These are phyloP conservation scores for Trichonephila inaurata DNA, from an alignment of 1,140 invertebrate species.

Conservation along the genomic window DNA sequence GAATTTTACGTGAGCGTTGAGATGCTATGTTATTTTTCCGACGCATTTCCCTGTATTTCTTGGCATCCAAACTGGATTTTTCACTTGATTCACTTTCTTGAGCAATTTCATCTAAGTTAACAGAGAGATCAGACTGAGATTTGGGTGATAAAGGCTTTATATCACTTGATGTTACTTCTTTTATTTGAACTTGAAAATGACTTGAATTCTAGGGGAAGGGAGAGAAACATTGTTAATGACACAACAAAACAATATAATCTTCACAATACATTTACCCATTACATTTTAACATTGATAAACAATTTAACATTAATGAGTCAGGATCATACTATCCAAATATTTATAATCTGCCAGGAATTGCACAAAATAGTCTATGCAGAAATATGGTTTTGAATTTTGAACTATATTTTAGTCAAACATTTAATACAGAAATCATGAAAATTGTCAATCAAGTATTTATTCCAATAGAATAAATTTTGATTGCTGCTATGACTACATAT, in stretches of 20 bases:
- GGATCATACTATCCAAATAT: too few species aligned
- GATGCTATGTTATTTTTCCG: constrained; percentile 54
- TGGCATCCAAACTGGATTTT: background rate
- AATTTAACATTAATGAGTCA: too few species aligned
- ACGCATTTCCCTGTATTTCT: constrained; percentile 53
- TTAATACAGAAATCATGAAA: too few species aligned
- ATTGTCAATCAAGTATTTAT: too few species aligned
- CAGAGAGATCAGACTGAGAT: background rate
- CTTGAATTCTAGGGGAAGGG: background rate
- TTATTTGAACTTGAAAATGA: background rate
- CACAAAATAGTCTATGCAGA: too few species aligned
- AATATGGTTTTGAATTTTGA: too few species aligned
- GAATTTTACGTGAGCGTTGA: constrained; percentile 30
- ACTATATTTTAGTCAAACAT: too few species aligned
- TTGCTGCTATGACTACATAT: too few species aligned
- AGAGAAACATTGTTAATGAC: background rate
- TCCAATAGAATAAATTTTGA: too few species aligned
- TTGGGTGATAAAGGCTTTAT: background rate
- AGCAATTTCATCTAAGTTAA: background rate
- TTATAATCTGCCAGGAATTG: too few species aligned
- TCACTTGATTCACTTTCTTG: background rate
- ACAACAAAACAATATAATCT: background rate
- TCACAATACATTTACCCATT: too few species aligned
- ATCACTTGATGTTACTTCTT: background rate
- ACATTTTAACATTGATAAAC: too few species aligned